phyloP scores from a whole-genome alignment of 1,140 invertebrate genomes.

The Drosophila fuyamai region DNA sequence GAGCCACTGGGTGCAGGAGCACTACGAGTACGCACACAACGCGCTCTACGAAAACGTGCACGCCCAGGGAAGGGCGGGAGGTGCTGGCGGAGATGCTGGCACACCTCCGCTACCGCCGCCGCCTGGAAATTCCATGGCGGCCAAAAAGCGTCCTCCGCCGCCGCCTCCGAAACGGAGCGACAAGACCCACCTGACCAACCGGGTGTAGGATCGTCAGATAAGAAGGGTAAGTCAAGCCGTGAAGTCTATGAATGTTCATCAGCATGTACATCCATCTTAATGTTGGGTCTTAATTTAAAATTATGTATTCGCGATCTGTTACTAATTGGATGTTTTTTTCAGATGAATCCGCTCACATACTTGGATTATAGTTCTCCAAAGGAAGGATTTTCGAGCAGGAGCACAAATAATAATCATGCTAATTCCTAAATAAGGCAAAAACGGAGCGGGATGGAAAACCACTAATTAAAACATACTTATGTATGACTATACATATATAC shows the following conservation, averaged over 20 bases:
- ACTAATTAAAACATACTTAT: slow-evolving; percentile 14
- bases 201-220: slow-evolving; percentile 65
- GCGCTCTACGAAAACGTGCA: slow-evolving; percentile 84
- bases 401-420: slow-evolving; percentile 5
- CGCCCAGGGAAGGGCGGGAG: slow-evolving; percentile 38
- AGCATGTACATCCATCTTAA: neutral
- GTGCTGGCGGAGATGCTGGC: neutral
- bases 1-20: slow-evolving; percentile 95
- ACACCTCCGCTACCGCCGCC: slow-evolving; percentile 46
- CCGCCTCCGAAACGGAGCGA: slow-evolving; percentile 92
- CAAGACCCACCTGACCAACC: slow-evolving; percentile 89
- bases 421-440: slow-evolving; percentile 65
- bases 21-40: slow-evolving; percentile 88
- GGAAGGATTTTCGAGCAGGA: neutral
- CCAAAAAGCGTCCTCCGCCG: slow-evolving; percentile 89
- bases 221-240: slow-evolving; percentile 13
- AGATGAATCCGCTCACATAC: neutral
- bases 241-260: too few species aligned
- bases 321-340: slow-evolving; percentile 8
- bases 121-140: slow-evolving; percentile 26
- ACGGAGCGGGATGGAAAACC: slow-evolving; percentile 7
- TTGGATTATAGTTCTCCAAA: neutral
- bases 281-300: too few species aligned
- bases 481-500: slow-evolving; percentile 23
- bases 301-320: neutral